phyloP scores from a whole-genome alignment of 2,888 invertebrate species.

The Diplazon laetatorius region DNA sequence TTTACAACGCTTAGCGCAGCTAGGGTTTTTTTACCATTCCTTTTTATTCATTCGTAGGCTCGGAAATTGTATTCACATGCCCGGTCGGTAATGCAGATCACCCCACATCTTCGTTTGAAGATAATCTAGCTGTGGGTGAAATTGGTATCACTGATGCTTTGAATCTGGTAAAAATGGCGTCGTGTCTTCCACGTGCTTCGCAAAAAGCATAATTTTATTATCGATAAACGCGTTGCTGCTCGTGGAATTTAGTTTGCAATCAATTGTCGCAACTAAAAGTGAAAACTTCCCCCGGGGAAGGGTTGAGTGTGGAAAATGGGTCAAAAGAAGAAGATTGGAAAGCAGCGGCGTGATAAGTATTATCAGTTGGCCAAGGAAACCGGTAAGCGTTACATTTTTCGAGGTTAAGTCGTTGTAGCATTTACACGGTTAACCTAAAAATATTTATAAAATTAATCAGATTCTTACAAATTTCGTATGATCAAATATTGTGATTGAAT shows the following conservation, averaged over 20 bases:
- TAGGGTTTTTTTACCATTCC: too few relatives aligned
- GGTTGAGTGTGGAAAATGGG: constrained; percentile 87
- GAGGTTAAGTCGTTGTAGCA: too few relatives aligned
- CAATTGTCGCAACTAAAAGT: constrained; percentile 4
- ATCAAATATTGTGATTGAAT: too few relatives aligned
- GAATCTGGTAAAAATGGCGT: constrained; percentile 35
- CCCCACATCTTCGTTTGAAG: too few relatives aligned
- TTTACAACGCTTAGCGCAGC: too few relatives aligned
- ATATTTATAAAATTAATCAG: too few relatives aligned
- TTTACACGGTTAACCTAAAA: constrained; percentile 28
- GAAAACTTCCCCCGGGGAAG: constrained; percentile 34
- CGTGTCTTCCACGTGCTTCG: constrained; percentile 26
- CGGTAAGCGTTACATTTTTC: constrained; percentile 85
- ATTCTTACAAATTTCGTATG: too few relatives aligned
- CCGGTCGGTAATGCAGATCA: too few relatives aligned
- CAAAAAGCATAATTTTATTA: too few relatives aligned
- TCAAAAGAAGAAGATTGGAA: constrained; percentile 97
- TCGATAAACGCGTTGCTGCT: constrained; percentile 11
- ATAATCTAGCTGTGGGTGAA: too few relatives aligned
- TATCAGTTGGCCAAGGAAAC: constrained; percentile 99
- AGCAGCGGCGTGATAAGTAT: constrained; percentile 98
- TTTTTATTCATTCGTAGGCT: too few relatives aligned
- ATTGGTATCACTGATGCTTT: neutral
- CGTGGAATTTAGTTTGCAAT: neutral
- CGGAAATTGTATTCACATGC: too few relatives aligned